A percentile compares a stretch with the other conserved stretches of the same genome.
These are phyloP conservation scores for Drosophila guanche DNA, from an alignment of 1,140 invertebrate species.

Conservation along the genomic window DNA sequence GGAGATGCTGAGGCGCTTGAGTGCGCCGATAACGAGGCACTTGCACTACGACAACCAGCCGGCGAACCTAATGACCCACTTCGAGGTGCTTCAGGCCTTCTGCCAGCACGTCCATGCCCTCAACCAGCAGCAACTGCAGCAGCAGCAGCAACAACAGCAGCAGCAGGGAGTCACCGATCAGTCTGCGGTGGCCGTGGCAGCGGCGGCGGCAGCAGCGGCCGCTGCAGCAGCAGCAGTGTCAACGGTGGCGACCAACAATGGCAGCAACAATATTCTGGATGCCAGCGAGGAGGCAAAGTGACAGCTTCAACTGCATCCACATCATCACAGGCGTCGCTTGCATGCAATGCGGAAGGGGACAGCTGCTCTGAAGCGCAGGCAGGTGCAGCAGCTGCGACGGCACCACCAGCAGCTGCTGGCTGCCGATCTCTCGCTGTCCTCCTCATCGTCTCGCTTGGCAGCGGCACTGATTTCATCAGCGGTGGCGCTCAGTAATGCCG, in stretches of 20 bases:
- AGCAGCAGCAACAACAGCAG: conserved; percentile 47
- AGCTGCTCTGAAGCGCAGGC: conserved; percentile 65
- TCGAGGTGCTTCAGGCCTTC: conserved; percentile 87
- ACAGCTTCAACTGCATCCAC: conserved; percentile 79
- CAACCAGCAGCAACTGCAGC: conserved; percentile 69
- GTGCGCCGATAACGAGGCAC: conserved; percentile 86
- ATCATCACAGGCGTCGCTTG: conserved; percentile 75
- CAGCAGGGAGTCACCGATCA: conserved; percentile 39
- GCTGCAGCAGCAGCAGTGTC: conserved; percentile 24
- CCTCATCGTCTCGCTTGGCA: conserved; percentile 62
- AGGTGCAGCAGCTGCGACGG: conserved; percentile 67
- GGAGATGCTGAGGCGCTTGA: conserved; percentile 86
- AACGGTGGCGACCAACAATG: conserved; percentile 49
- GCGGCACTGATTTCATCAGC: conserved; percentile 72
- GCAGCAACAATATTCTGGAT: conserved; percentile 63
- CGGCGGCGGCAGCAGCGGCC: background rate
- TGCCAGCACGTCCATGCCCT: conserved; percentile 79
- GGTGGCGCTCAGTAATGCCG: conserved; percentile 62
- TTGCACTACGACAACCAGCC: conserved; percentile 88
- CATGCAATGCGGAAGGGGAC: conserved; percentile 73
- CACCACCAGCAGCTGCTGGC: conserved; percentile 61
- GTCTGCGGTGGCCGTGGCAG: conserved; percentile 16
- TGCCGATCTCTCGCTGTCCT: conserved; percentile 45
- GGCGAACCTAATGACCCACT: conserved; percentile 88
- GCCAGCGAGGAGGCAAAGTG: conserved; percentile 77